These are phyloP conservation scores for Steinernema khuongi DNA, from an alignment of 1,140 invertebrate species.

Conservation along the genomic window DNA sequence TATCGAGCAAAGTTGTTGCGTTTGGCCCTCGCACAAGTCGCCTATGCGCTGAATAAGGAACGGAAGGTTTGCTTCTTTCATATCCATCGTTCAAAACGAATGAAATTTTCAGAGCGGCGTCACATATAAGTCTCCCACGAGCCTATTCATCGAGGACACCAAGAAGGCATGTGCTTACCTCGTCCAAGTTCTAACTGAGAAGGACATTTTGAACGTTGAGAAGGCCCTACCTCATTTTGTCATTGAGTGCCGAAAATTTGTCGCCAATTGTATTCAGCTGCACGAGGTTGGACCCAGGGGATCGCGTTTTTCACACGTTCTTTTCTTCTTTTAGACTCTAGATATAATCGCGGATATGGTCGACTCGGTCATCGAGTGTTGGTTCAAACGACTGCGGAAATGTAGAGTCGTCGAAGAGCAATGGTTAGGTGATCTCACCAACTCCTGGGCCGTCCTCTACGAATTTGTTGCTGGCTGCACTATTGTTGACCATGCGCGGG, in stretches of 20 bases:
- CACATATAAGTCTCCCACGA: neutral
- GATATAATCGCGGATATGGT: neutral
- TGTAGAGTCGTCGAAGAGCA: too few relatives aligned
- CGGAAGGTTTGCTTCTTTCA: neutral
- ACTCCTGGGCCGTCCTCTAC: neutral
- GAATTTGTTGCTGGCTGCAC: neutral
- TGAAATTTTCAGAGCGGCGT: neutral
- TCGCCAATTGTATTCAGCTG: neutral
- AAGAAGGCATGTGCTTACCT: neutral
- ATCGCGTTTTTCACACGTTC: neutral
- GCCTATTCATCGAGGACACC: neutral
- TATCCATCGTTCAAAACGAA: neutral
- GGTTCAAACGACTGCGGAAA: neutral
- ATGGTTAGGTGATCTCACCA: neutral
- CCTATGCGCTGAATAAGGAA: neutral
- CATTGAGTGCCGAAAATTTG: neutral
- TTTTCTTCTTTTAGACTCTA: neutral
- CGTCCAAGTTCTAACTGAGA: neutral
- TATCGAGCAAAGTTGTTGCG: neutral
- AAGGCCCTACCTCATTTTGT: neutral
- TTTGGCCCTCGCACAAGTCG: neutral
- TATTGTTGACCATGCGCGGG: neutral
- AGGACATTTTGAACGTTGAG: neutral
- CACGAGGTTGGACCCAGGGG: neutral
- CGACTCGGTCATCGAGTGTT: neutral